phyloP scores from a whole-genome alignment of 2,797 vertebrate species.

The Scomberomorus guttatus region DNA sequence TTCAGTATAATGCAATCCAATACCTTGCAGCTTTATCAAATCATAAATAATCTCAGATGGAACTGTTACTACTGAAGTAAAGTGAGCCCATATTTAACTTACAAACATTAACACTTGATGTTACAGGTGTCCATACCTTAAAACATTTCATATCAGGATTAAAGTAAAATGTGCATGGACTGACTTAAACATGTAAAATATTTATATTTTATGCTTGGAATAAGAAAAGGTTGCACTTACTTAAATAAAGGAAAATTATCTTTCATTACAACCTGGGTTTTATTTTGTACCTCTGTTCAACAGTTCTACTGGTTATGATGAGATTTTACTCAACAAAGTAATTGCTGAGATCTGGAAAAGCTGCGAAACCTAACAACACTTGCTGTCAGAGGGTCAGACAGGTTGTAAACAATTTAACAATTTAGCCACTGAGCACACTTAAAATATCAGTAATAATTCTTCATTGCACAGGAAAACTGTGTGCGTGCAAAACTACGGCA shows the following conservation, averaged over 20 bases:
- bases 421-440: no score
- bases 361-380: no score
- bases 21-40: background rate
- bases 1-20: background rate
- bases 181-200: background rate
- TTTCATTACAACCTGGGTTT: background rate
- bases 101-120: background rate
- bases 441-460: no score
- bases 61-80: background rate
- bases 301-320: no score
- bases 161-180: background rate
- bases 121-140: background rate
- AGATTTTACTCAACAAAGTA: no score
- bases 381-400: no score
- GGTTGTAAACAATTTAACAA: no score
- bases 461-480: no score
- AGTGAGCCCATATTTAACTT: background rate
- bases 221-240: background rate
- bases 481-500: no score
- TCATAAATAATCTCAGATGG: background rate
- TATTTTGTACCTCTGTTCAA: background rate
- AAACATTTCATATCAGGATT: background rate
- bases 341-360: no score
- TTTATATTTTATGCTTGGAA: no score
- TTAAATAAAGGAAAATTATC: background rate